A percentile compares a stretch with the other conserved stretches of the same genome.
Evolutionary conservation across 2,888 invertebrate genomes (phyloP).

Genomic region (Cepaea hortensis): DNA sequence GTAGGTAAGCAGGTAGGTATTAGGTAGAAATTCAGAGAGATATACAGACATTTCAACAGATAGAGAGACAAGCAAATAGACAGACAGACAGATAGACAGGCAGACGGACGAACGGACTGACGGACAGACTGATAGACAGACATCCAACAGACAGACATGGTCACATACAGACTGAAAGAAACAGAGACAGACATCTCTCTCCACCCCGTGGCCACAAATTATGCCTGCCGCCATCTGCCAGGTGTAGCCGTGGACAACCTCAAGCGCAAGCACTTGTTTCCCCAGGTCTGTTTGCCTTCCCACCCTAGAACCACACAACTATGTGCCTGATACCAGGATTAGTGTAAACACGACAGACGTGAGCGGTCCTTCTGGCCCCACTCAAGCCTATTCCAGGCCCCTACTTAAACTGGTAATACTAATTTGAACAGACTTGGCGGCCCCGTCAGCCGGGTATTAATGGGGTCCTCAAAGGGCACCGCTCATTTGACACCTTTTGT

Average conservation of each 20-base stretch:
- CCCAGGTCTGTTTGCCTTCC: neutral
- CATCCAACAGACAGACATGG: neutral
- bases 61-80: neutral
- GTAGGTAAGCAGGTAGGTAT: too few relatives aligned
- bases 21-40: too few relatives aligned
- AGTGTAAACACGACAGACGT: slow-evolving; percentile 27
- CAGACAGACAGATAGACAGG: neutral
- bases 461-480: neutral
- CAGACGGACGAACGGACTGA: neutral
- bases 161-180: neutral
- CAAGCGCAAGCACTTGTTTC: neutral
- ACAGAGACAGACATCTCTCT: neutral
- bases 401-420: slow-evolving; percentile 19
- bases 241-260: neutral
- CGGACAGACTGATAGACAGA: neutral
- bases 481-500: slow-evolving; percentile 25
- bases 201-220: too few relatives aligned
- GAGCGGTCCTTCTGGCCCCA: slow-evolving; percentile 16
- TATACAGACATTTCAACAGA: neutral
- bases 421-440: slow-evolving; percentile 31
- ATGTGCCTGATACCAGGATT: neutral
- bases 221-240: slow-evolving; percentile 8
- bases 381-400: slow-evolving; percentile 3
- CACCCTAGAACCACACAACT: neutral
- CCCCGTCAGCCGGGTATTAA: slow-evolving; percentile 16